phyloP scores from a whole-genome alignment of 2,888 invertebrate genomes.

The Parnassius smintheus region DNA sequence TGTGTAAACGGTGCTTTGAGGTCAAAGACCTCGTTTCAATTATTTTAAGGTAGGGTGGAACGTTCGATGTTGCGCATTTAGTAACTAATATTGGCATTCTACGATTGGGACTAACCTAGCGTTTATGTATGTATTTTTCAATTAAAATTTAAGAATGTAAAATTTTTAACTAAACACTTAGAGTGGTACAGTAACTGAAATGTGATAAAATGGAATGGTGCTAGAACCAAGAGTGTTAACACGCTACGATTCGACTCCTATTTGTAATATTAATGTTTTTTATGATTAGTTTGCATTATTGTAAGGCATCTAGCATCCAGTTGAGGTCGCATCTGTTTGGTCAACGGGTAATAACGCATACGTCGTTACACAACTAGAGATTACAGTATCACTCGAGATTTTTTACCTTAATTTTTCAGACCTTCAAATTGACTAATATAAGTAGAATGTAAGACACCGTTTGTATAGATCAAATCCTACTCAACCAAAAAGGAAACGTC shows the following conservation, averaged over 20 bases:
- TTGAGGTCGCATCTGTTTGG: slow-evolving; percentile 69
- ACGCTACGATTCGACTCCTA: slow-evolving; percentile 81
- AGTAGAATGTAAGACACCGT: slow-evolving; percentile 67
- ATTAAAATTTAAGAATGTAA: slow-evolving; percentile 81
- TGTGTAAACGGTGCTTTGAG: slow-evolving; percentile 65
- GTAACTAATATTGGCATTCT: slow-evolving; percentile 81
- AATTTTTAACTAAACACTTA: slow-evolving; percentile 82
- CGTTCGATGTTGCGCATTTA: slow-evolving; percentile 77
- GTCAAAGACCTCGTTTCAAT: slow-evolving; percentile 71
- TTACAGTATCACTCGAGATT: slow-evolving; percentile 81
- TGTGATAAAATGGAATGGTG: slow-evolving; percentile 83
- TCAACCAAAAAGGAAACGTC: slow-evolving; percentile 65
- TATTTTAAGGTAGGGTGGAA: slow-evolving; percentile 68
- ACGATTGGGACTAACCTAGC: slow-evolving; percentile 83
- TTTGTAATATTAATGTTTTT: slow-evolving; percentile 75
- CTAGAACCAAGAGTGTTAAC: slow-evolving; percentile 81
- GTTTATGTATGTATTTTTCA: slow-evolving; percentile 79
- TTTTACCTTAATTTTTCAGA: slow-evolving; percentile 66
- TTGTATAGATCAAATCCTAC: slow-evolving; percentile 66
- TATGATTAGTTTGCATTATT: slow-evolving; percentile 76
- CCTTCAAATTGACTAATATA: slow-evolving; percentile 74
- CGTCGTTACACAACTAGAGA: slow-evolving; percentile 63
- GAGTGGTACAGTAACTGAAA: slow-evolving; percentile 82
- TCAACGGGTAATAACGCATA: slow-evolving; percentile 56
- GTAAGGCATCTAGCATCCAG: slow-evolving; percentile 78